A percentile compares a stretch with the other conserved stretches of the same genome.
These are phyloP conservation scores for Muscidifurax raptorellus DNA, from an alignment of 1,140 invertebrate species.

Conservation along the genomic window DNA sequence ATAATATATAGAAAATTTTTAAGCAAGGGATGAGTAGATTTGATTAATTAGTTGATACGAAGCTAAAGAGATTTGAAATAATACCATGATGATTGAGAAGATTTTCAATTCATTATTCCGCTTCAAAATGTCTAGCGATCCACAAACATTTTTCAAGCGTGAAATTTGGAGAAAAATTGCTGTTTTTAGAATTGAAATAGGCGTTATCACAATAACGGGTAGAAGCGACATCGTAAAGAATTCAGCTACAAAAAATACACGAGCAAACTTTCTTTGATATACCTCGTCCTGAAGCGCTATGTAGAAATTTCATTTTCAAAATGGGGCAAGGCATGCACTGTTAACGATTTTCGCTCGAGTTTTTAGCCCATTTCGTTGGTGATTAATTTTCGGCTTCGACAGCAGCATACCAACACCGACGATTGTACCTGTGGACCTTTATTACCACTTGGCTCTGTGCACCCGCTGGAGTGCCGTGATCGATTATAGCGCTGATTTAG, in stretches of 20 bases:
- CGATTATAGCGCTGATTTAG: slow-evolving; percentile 25
- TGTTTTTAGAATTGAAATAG: no score
- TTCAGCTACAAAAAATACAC: no score
- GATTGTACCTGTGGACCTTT: background rate
- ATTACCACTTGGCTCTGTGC: background rate
- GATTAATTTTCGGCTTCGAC: slow-evolving; percentile 10
- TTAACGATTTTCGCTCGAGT: background rate
- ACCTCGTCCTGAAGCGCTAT: background rate
- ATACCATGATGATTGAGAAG: no score
- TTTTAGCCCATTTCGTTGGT: background rate
- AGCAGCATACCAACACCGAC: background rate
- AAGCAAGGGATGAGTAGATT: background rate
- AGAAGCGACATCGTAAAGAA: no score
- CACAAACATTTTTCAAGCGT: no score
- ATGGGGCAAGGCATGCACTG: background rate
- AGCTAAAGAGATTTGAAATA: no score
- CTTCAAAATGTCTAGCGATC: no score
- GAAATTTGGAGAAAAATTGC: no score
- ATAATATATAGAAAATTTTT: no score
- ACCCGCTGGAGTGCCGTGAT: background rate
- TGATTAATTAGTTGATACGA: background rate
- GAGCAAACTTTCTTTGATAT: background rate
- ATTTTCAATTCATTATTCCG: no score
- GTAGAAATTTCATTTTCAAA: slow-evolving; percentile 10
- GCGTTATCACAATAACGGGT: no score